These are phyloP conservation scores for Pardosa pseudoannulata DNA, from an alignment of 2,888 invertebrate species.

Conservation along the genomic window DNA sequence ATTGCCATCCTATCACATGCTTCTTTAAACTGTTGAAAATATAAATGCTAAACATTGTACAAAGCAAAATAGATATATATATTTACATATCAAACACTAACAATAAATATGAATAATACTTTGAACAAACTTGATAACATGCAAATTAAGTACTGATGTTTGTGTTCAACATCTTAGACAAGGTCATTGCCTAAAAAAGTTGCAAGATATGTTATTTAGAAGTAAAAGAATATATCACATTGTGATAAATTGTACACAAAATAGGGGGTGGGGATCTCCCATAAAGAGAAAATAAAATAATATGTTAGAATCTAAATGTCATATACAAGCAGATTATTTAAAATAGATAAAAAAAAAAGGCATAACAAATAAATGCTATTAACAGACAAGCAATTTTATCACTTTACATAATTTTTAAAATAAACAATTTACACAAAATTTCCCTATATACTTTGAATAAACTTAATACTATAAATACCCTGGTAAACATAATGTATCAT, in stretches of 20 bases:
- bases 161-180: neutral
- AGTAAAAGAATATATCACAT: slow-evolving; percentile 51
- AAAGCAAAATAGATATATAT: neutral
- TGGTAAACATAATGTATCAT: no score
- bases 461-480: no score
- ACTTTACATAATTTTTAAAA: no score
- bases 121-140: neutral
- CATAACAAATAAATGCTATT: no score
- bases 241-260: neutral
- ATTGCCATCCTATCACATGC: neutral
- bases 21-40: neutral
- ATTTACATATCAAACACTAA: neutral
- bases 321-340: no score
- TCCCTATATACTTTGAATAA: no score
- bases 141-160: neutral
- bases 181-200: slow-evolving; percentile 6
- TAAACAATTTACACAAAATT: no score
- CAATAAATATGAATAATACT: slow-evolving; percentile 8
- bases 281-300: no score
- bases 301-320: no score
- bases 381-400: no score
- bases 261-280: no score
- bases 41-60: neutral
- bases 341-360: no score
- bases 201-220: slow-evolving; percentile 49